These are phyloP conservation scores for Trichacis sp. DNA, from an alignment of 2,888 invertebrate genomes.

Conservation along the genomic window DNA sequence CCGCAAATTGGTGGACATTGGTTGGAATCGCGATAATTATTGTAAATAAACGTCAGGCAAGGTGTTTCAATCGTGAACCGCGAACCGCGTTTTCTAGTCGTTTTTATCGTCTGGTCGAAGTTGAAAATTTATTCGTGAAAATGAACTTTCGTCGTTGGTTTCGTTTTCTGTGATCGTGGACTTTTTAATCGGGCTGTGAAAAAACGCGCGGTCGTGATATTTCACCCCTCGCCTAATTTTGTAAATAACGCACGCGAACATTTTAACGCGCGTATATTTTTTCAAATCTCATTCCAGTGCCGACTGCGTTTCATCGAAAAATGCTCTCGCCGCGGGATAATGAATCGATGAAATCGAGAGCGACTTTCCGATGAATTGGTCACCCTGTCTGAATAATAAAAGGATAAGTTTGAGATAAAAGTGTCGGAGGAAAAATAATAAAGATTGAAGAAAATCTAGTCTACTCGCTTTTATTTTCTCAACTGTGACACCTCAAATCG, in stretches of 20 bases:
- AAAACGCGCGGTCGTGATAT: slow-evolving; percentile 26
- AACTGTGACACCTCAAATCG: neutral
- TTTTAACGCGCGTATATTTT: slow-evolving; percentile 52
- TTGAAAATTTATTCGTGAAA: too few species aligned
- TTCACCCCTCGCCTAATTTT: slow-evolving; percentile 28
- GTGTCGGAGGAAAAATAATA: neutral
- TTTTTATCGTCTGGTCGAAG: slow-evolving; percentile 11
- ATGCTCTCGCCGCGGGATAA: slow-evolving; percentile 15
- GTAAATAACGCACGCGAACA: slow-evolving; percentile 41
- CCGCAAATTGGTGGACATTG: neutral
- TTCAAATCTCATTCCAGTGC: slow-evolving; percentile 53
- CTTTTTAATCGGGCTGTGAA: slow-evolving; percentile 35
- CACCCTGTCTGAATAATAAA: slow-evolving; percentile 33
- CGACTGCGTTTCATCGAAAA: slow-evolving; percentile 42
- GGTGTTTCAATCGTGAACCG: neutral
- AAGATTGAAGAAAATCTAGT: slow-evolving; percentile 6
- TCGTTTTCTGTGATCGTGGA: neutral
- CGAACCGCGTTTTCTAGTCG: slow-evolving; percentile 37
- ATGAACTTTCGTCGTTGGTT: too few species aligned
- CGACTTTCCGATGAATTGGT: slow-evolving; percentile 32
- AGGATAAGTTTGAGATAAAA: slow-evolving; percentile 16
- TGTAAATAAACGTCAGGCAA: neutral
- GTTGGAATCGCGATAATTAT: neutral
- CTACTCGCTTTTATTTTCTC: slow-evolving; percentile 1
- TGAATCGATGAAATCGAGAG: slow-evolving; percentile 28